phyloP scores from a whole-genome alignment of 2,113 vertebrate genomes.

The Charina bottae region DNA sequence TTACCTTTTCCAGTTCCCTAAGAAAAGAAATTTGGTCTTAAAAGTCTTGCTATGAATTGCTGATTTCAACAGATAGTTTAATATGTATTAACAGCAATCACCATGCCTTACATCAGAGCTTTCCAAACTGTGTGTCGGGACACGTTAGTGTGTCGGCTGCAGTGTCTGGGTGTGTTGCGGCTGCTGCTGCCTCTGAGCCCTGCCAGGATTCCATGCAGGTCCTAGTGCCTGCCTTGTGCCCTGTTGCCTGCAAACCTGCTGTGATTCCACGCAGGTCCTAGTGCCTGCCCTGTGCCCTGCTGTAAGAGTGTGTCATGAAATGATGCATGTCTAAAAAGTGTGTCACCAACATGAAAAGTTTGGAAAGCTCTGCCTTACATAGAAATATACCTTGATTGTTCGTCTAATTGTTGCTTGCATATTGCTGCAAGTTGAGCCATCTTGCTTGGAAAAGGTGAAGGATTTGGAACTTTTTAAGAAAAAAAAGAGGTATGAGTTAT shows the following conservation, averaged over 20 bases:
- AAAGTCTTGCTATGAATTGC: background rate
- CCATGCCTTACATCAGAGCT: background rate
- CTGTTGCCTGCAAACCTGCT: too few relatives aligned
- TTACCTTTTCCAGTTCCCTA: slow-evolving; percentile 69
- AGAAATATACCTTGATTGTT: slow-evolving; percentile 83
- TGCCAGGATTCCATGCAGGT: too few relatives aligned
- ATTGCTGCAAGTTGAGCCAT: slow-evolving; percentile 88
- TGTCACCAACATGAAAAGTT: too few relatives aligned
- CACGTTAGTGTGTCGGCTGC: too few relatives aligned
- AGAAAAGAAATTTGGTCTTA: background rate
- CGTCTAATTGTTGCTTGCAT: slow-evolving; percentile 85
- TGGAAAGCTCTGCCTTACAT: background rate
- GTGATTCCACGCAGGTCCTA: too few relatives aligned
- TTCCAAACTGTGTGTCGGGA: too few relatives aligned
- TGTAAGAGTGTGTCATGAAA: too few relatives aligned
- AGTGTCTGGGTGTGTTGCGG: too few relatives aligned
- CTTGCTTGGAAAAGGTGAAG: slow-evolving; percentile 74
- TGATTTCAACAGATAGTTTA: background rate
- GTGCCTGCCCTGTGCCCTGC: too few relatives aligned
- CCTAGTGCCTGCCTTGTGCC: too few relatives aligned
- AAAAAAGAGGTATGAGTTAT: background rate
- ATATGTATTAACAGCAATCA: background rate
- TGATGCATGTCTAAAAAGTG: too few relatives aligned
- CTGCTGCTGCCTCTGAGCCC: too few relatives aligned
- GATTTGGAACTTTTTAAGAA: slow-evolving; percentile 62